These are phyloP conservation scores for Peromyscus leucopus DNA, from an alignment of 2,113 vertebrate species.

Conservation along the genomic window DNA sequence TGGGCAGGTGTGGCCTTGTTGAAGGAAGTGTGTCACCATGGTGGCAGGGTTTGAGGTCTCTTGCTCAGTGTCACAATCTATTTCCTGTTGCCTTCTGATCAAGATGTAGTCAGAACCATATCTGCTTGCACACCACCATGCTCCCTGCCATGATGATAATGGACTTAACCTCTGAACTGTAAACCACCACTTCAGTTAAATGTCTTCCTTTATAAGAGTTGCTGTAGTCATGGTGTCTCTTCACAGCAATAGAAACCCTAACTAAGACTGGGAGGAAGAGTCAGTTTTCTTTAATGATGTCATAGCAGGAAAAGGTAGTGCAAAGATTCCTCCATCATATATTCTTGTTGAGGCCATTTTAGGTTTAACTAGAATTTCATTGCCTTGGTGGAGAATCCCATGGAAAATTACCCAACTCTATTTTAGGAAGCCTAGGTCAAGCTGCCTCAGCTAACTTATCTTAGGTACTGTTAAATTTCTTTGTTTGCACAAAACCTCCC, in stretches of 20 bases:
- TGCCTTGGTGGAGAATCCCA: neutral
- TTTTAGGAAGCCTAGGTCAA: neutral
- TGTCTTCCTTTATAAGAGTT: neutral
- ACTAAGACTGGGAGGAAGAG: neutral
- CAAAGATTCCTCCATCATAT: neutral
- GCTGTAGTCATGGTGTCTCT: neutral
- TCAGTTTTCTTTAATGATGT: neutral
- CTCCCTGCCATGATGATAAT: neutral
- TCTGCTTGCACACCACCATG: neutral
- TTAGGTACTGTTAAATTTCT: neutral
- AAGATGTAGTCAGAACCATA: neutral
- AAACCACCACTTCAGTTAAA: neutral
- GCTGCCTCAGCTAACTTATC: neutral
- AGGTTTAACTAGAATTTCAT: neutral
- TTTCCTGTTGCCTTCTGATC: neutral
- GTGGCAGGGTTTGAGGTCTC: neutral
- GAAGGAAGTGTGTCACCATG: neutral
- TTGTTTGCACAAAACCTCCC: neutral
- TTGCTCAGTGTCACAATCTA: neutral
- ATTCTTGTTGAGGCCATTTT: neutral
- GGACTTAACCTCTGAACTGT: neutral
- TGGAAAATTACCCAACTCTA: neutral
- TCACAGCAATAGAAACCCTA: neutral
- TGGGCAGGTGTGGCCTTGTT: neutral
- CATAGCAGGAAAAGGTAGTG: neutral